Percentiles rank a stretch among this genome's conserved stretches.
phyloP scores from a whole-genome alignment of 2,888 invertebrate species.

The Watsonalla cultraria region DNA sequence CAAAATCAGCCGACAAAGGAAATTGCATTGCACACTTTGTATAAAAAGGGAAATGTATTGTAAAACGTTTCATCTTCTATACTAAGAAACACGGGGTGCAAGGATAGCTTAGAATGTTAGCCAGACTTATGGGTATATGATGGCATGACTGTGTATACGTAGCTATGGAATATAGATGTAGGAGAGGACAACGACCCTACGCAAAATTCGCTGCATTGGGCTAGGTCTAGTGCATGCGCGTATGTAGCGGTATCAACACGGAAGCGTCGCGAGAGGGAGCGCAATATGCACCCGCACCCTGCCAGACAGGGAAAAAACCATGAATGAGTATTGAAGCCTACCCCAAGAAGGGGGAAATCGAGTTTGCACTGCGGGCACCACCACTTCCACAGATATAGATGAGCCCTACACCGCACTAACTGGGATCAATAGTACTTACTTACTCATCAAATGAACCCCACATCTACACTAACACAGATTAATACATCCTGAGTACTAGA shows the following conservation, averaged over 20 bases:
- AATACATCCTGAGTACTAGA: not conserved
- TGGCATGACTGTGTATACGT: slow-evolving; percentile 14
- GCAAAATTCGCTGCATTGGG: slow-evolving; percentile 80
- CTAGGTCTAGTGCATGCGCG: slow-evolving; percentile 77
- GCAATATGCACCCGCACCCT: slow-evolving; percentile 46
- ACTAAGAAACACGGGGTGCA: slow-evolving; percentile 8
- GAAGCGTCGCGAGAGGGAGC: slow-evolving; percentile 62
- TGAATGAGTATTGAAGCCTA: slow-evolving; percentile 78
- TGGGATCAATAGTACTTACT: slow-evolving; percentile 58
- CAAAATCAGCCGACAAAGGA: slow-evolving; percentile 38
- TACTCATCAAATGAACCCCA: slow-evolving; percentile 17
- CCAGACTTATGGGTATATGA: slow-evolving; percentile 36
- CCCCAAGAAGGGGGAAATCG: slow-evolving; percentile 75
- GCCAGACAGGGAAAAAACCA: slow-evolving; percentile 69
- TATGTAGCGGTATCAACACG: slow-evolving; percentile 68
- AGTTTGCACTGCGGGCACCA: slow-evolving; percentile 72
- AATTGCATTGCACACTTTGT: slow-evolving; percentile 52
- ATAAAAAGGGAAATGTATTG: slow-evolving; percentile 45
- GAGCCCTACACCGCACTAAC: slow-evolving; percentile 49
- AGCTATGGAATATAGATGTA: slow-evolving; percentile 44
- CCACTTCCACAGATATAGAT: slow-evolving; percentile 63
- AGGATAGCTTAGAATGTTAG: slow-evolving; percentile 34
- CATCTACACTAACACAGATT: slow-evolving; percentile 7
- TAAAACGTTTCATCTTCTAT: slow-evolving; percentile 20
- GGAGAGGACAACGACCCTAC: slow-evolving; percentile 74